phyloP scores from a whole-genome alignment of 2,797 vertebrate species.

The Fratercula arctica region DNA sequence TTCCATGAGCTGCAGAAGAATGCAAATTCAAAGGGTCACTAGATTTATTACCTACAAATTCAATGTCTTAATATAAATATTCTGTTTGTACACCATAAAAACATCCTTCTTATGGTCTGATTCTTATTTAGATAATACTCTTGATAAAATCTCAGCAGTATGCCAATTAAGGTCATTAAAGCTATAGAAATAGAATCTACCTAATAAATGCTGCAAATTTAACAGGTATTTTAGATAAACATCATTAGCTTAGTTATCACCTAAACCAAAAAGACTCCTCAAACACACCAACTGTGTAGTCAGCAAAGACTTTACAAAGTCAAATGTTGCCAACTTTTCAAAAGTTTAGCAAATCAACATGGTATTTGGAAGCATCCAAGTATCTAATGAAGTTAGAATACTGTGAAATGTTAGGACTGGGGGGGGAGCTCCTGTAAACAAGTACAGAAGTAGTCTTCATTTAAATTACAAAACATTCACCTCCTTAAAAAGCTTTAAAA shows the following conservation, averaged over 20 bases:
- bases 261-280: slow-evolving; percentile 55
- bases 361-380: slow-evolving; percentile 66
- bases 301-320: slow-evolving; percentile 57
- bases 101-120: neutral
- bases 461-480: slow-evolving; percentile 68
- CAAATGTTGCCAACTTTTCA: slow-evolving; percentile 54
- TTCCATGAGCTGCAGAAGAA: slow-evolving; percentile 43
- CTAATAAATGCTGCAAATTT: slow-evolving; percentile 64
- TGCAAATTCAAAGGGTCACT: slow-evolving; percentile 50
- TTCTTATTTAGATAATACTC: slow-evolving; percentile 62
- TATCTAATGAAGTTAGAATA: slow-evolving; percentile 68
- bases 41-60: slow-evolving; percentile 50
- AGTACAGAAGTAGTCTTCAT: slow-evolving; percentile 64
- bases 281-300: slow-evolving; percentile 49
- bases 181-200: slow-evolving; percentile 62
- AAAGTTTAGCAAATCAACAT: slow-evolving; percentile 58
- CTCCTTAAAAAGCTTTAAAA: slow-evolving; percentile 74
- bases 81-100: slow-evolving; percentile 48
- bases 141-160: slow-evolving; percentile 60
- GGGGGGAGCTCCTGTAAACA: slow-evolving; percentile 60
- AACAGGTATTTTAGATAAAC: slow-evolving; percentile 62
- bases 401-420: slow-evolving; percentile 53
- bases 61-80: slow-evolving; percentile 42
- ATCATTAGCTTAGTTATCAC: slow-evolving; percentile 60
- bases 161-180: slow-evolving; percentile 60